Base-by-base conservation (phyloP, 1,140 invertebrate genomes). In the Gryllus bimaculatus region DNA sequence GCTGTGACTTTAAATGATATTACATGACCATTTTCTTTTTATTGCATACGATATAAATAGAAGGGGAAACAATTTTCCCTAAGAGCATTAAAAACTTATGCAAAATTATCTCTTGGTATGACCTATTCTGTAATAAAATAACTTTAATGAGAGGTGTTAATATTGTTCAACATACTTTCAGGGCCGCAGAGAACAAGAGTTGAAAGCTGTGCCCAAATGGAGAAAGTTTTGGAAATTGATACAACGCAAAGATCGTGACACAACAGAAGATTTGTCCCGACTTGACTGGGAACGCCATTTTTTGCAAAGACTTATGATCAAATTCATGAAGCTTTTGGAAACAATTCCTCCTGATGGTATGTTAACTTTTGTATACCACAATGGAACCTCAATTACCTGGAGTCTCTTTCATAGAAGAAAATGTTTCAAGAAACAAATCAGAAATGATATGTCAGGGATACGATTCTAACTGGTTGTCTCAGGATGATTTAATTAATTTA, bases 191-290 rank as follows among this genome's bases (percentile, higher is more conserved):
- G 94, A 96, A 81, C 89, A 93, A 80, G 94, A 99, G 84, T 94
- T 99, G 82, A 92, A 92, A 83, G 89, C 91, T 76, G 91, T 93
- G 83, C 93, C 96, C 8, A 96, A 97, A 86, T 95, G 97, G 91
- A 90, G 90, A 80, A 98, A 98, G 86, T 96, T 94, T 84, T 99
- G 95, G 95, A 93, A 93, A 82, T 90, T 93, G 20, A 91, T 98
- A 79, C 91, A 95, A 82, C 97, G 96, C 84, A 94, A 93, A 83
- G 94, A 97, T 83, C 92, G 92, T 82, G 82, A 90, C 76, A 88
- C 89, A 78, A 90, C 92, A 47, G 91, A 94, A 76, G 84, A 91
- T 78, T 88, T 91, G 78, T 89, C 93, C 21, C 92, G 92, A 82
- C 84, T 95, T 4, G 91, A 92, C 47, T 98, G 96, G 92, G 96